Conservation (phyloP, 2,797 vertebrate genomes). For the Chelon labrosus region DNA sequence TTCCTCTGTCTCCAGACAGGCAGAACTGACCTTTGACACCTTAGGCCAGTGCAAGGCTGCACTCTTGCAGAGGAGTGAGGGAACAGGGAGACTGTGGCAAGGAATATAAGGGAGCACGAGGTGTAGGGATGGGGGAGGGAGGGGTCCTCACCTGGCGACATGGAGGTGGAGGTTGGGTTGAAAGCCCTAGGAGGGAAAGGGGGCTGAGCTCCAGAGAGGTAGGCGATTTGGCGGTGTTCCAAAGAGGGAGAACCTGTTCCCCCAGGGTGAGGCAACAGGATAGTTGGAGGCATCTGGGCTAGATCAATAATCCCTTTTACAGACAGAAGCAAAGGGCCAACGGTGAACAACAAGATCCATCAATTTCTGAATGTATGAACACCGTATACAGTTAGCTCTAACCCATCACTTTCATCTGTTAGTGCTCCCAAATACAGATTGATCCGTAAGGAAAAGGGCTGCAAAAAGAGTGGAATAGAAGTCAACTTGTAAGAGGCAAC, state of each 20-base stretch:
- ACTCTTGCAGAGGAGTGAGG: slow-evolving; percentile 47
- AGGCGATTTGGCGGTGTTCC: slow-evolving; percentile 92
- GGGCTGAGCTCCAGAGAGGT: slow-evolving; percentile 95
- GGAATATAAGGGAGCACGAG: slow-evolving; percentile 64
- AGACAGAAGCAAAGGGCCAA: slow-evolving; percentile 92
- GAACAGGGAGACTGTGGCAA: slow-evolving; percentile 60
- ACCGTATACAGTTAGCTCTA: slow-evolving; percentile 74
- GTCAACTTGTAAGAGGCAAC: slow-evolving; percentile 74
- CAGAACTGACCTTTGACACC: slow-evolving; percentile 57
- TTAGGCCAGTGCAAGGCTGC: slow-evolving; percentile 53
- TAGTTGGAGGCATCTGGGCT: slow-evolving; percentile 99
- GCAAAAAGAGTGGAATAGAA: slow-evolving; percentile 73
- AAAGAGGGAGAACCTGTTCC: slow-evolving; percentile 95
- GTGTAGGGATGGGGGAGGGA: slow-evolving; percentile 62
- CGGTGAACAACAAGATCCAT: slow-evolving; percentile 86
- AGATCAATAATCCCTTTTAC: slow-evolving; percentile 99
- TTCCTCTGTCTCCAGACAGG: slow-evolving; percentile 24
- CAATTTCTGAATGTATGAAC: slow-evolving; percentile 78
- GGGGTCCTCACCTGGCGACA: slow-evolving; percentile 93
- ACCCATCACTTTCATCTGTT: slow-evolving; percentile 71
- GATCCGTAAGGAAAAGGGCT: slow-evolving; percentile 71
- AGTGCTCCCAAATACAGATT: slow-evolving; percentile 73
- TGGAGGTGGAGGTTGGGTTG: slow-evolving; percentile 94
- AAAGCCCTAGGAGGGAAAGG: slow-evolving; percentile 96
- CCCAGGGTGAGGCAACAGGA: slow-evolving; percentile 98